Percentiles rank a stretch among this genome's conserved stretches.
phyloP scores from a whole-genome alignment of 2,888 invertebrate species.

The Parochlus steinenii region DNA sequence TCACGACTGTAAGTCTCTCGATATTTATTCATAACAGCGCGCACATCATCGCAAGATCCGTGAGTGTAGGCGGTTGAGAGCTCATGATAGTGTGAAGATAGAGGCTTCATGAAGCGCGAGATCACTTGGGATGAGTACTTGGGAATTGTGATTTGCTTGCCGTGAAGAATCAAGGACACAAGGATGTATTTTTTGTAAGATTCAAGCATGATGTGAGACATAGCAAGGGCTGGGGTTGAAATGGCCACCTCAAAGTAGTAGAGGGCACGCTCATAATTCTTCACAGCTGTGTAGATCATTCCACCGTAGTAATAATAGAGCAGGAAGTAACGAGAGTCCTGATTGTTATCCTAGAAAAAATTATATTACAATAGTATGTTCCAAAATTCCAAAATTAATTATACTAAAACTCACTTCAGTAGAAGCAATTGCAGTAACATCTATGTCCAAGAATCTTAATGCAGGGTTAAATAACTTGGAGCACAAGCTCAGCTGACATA shows the following conservation, averaged over 20 bases:
- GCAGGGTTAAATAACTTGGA: slow-evolving; percentile 88
- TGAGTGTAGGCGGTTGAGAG: slow-evolving; percentile 64
- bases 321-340: slow-evolving; percentile 59
- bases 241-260: slow-evolving; percentile 94
- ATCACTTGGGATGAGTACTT: slow-evolving; percentile 88
- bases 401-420: slow-evolving; percentile 43
- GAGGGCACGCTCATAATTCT: slow-evolving; percentile 81
- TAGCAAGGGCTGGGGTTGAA: slow-evolving; percentile 85
- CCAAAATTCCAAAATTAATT: slow-evolving; percentile 9
- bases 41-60: slow-evolving; percentile 54
- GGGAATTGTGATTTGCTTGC: slow-evolving; percentile 69
- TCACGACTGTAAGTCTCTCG: slow-evolving; percentile 65
- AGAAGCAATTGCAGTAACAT: slow-evolving; percentile 75
- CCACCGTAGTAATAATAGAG: slow-evolving; percentile 95
- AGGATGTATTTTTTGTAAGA: slow-evolving; percentile 93
- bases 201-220: slow-evolving; percentile 94
- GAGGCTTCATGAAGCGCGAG: slow-evolving; percentile 64
- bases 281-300: slow-evolving; percentile 88
- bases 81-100: slow-evolving; percentile 78
- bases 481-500: slow-evolving; percentile 80
- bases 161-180: slow-evolving; percentile 78
- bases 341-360: slow-evolving; percentile 49
- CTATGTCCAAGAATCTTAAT: slow-evolving; percentile 70
- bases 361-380: too few species aligned
- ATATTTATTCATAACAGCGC: slow-evolving; percentile 54